Evolutionary conservation across 2,888 invertebrate genomes (phyloP).

Genomic region (Idaea dimidiata): DNA sequence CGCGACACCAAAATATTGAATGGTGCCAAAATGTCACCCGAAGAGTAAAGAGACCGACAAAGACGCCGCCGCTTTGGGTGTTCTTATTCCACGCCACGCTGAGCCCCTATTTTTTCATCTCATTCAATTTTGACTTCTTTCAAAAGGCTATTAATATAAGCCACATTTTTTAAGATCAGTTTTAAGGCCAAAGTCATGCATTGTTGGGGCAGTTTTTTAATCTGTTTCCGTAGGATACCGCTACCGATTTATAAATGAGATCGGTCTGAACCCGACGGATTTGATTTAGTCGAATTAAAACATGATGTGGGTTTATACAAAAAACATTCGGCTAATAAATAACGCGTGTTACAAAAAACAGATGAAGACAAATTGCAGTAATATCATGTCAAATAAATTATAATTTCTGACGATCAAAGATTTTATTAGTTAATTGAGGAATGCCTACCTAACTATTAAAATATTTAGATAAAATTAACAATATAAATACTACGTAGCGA

Average conservation of each 20-base stretch:
- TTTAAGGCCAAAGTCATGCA: conserved; percentile 70
- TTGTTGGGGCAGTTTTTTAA: conserved; percentile 75
- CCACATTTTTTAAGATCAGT: conserved; percentile 77
- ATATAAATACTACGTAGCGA: neutral
- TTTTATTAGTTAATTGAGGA: neutral
- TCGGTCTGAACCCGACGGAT: conserved; percentile 49
- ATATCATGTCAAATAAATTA: conserved; percentile 61
- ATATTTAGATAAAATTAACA: no score
- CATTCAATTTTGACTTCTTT: conserved; percentile 81
- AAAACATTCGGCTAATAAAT: conserved; percentile 67
- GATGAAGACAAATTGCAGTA: conserved; percentile 73
- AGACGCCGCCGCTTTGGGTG: conserved; percentile 75
- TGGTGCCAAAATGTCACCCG: conserved; percentile 80
- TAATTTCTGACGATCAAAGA: conserved; percentile 29
- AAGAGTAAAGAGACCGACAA: conserved; percentile 75
- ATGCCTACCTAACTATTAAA: neutral
- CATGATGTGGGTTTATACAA: conserved; percentile 73
- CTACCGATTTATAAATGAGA: conserved; percentile 79
- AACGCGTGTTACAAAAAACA: conserved; percentile 67
- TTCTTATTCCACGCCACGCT: conserved; percentile 67
- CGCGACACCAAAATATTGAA: conserved; percentile 79
- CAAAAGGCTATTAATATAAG: conserved; percentile 80
- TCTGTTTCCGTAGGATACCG: conserved; percentile 80
- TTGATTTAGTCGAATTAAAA: conserved; percentile 75
- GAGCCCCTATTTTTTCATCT: conserved; percentile 78